Percentiles rank a stretch among this genome's conserved stretches.
Conservation (phyloP, 1,140 invertebrate species). For the Trissolcus basalis region DNA sequence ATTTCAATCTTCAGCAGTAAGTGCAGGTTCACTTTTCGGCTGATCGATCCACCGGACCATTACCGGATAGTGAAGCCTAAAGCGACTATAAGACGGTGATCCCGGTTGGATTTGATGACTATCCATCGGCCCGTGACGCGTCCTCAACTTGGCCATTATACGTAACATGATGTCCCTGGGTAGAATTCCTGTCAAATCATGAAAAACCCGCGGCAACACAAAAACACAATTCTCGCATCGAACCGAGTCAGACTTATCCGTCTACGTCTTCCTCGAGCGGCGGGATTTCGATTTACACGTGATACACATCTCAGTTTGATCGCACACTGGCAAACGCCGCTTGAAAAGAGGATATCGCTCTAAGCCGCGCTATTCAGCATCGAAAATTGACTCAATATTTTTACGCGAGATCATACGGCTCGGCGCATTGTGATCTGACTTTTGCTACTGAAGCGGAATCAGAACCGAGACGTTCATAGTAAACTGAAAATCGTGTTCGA, state of each 20-base stretch:
- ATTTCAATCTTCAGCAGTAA: constrained; percentile 29
- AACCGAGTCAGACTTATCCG: constrained; percentile 18
- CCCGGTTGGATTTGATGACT: constrained; percentile 21
- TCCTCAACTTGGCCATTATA: constrained; percentile 32
- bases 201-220: constrained; percentile 18
- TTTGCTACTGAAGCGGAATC: constrained; percentile 21
- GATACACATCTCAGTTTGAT: constrained; percentile 55
- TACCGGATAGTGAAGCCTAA: constrained; percentile 19
- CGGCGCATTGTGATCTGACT: constrained; percentile 26
- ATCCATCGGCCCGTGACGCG: constrained; percentile 8
- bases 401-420: constrained; percentile 58
- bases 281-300: constrained; percentile 32
- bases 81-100: constrained; percentile 31
- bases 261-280: constrained; percentile 19
- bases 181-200: constrained; percentile 50
- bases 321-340: constrained; percentile 40
- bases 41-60: constrained; percentile 54
- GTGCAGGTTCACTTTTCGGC: constrained; percentile 42
- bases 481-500: neutral
- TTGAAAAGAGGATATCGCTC: constrained; percentile 42
- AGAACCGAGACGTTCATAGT: constrained; percentile 14
- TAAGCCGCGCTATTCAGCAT: constrained; percentile 64
- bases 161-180: constrained; percentile 34
- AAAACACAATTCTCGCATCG: constrained; percentile 8
- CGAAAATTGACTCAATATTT: constrained; percentile 66